Percentiles rank a stretch among this genome's conserved stretches.
phyloP scores from a whole-genome alignment of 1,140 invertebrate species.

The Tyrophagus putrescentiae region DNA sequence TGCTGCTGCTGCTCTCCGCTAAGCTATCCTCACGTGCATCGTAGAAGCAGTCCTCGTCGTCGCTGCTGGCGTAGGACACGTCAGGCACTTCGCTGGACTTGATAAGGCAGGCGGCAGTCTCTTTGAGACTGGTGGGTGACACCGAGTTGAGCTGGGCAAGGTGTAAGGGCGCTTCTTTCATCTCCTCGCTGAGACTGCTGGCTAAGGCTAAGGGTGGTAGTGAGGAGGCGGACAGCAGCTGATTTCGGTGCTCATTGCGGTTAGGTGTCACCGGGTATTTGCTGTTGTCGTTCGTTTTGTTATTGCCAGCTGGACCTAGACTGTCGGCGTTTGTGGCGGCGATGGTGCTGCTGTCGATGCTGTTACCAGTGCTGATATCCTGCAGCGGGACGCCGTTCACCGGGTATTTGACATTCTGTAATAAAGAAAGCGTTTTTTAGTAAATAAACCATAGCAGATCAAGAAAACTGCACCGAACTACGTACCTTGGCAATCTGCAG shows the following conservation, averaged over 20 bases:
- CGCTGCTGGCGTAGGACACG: slow-evolving; percentile 86
- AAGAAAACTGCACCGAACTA: background rate
- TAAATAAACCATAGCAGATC: background rate
- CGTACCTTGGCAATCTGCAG: slow-evolving; percentile 88
- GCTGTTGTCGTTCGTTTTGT: background rate
- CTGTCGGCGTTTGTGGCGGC: background rate
- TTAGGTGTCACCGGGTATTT: background rate
- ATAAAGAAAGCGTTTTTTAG: background rate
- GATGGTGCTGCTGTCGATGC: background rate
- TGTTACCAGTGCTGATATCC: background rate
- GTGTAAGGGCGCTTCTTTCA: too few species aligned
- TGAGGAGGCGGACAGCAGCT: background rate
- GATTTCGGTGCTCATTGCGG: background rate
- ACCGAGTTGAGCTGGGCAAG: too few species aligned
- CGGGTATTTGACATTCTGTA: slow-evolving; percentile 17
- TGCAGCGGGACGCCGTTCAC: slow-evolving; percentile 13
- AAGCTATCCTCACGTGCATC: slow-evolving; percentile 46
- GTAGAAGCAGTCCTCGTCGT: slow-evolving; percentile 63
- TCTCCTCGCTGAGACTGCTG: too few species aligned
- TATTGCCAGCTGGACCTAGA: background rate
- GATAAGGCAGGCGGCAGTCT: too few species aligned
- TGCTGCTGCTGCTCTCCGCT: background rate
- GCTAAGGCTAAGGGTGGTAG: background rate
- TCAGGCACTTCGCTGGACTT: slow-evolving; percentile 49
- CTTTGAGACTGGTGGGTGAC: too few species aligned